Conservation (phyloP, 2,888 invertebrate genomes). For the Brassicogethes aeneus region DNA sequence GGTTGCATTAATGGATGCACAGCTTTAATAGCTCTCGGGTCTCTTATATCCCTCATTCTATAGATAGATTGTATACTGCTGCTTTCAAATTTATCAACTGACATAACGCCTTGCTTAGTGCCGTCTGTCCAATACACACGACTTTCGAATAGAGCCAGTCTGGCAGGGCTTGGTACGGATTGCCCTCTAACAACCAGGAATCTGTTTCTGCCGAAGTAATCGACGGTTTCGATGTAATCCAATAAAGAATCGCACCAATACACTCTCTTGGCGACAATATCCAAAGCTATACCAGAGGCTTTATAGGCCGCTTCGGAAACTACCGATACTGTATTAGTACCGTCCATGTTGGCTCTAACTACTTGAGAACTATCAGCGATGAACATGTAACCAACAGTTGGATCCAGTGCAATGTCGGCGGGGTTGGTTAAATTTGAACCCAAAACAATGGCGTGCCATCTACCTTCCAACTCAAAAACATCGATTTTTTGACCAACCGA, state of each 20-base stretch:
- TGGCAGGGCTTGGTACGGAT: constrained; percentile 77
- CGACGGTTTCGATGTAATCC: constrained; percentile 93
- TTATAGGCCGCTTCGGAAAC: constrained; percentile 90
- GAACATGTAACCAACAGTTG: constrained; percentile 80
- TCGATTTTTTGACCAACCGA: constrained; percentile 89
- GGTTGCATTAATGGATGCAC: constrained; percentile 73
- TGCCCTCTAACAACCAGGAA: constrained; percentile 73
- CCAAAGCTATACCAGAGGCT: constrained; percentile 85
- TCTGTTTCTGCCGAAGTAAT: constrained; percentile 81
- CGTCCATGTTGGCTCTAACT: constrained; percentile 89
- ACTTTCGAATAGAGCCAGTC: constrained; percentile 77
- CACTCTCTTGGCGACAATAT: constrained; percentile 80
- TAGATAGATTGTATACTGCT: constrained; percentile 71
- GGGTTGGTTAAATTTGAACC: constrained; percentile 88
- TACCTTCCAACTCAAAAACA: constrained; percentile 80
- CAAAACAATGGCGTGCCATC: constrained; percentile 83
- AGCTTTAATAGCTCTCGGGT: constrained; percentile 76
- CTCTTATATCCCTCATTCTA: constrained; percentile 69
- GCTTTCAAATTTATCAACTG: constrained; percentile 75
- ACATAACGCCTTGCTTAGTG: constrained; percentile 70
- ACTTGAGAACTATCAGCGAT: constrained; percentile 78
- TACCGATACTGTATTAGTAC: constrained; percentile 72
- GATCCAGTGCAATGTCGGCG: constrained; percentile 87
- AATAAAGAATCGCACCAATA: constrained; percentile 95
- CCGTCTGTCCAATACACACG: constrained; percentile 87